phyloP scores from a whole-genome alignment of 2,888 invertebrate genomes.

The Bellardia bayeri region DNA sequence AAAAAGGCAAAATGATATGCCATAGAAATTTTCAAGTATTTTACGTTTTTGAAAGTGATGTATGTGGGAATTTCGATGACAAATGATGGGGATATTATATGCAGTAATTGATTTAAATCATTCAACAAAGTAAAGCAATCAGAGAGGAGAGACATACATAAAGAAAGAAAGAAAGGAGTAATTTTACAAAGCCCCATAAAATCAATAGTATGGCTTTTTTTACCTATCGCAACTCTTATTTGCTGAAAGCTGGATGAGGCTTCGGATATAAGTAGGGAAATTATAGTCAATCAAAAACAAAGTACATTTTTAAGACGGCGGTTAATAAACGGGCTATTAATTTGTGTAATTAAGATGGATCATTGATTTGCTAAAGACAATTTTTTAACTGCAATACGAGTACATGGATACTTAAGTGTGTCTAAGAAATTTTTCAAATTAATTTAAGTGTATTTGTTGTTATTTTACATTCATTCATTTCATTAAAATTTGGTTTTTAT shows the following conservation, averaged over 20 bases:
- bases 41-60: constrained; percentile 50
- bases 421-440: background rate
- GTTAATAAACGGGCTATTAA: constrained; percentile 15
- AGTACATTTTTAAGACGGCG: background rate
- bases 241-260: background rate
- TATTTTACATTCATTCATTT: background rate
- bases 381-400: background rate
- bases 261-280: background rate
- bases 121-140: background rate
- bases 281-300: constrained; percentile 18
- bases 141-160: background rate
- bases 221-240: background rate
- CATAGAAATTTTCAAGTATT: constrained; percentile 34
- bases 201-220: background rate
- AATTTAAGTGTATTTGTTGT: background rate
- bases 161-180: background rate
- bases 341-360: background rate
- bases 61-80: constrained; percentile 49
- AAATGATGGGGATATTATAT: constrained; percentile 50
- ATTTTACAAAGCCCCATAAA: background rate
- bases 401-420: background rate
- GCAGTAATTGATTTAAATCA: constrained; percentile 61
- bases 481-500: constrained; percentile 20
- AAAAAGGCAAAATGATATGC: background rate
- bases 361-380: background rate